Evolutionary conservation across 2,797 vertebrate genomes (phyloP).

Genomic region (Orestias chungarensis): DNA sequence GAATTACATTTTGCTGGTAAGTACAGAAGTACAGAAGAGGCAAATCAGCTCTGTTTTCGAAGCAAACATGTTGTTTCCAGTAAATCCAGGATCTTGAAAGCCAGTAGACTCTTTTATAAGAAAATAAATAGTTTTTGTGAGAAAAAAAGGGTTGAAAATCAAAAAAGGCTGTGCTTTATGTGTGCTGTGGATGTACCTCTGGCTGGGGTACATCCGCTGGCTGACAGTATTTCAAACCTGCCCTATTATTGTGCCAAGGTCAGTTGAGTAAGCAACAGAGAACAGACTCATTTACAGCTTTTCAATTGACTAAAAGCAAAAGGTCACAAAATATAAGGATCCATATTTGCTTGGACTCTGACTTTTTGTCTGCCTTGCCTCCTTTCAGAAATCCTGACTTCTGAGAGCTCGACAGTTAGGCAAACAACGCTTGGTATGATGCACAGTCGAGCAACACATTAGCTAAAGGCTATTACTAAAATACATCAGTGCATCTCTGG

Average conservation of each 20-base stretch:
- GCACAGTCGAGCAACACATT: conserved; percentile 22
- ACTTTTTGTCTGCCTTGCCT: not conserved
- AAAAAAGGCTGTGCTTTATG: conserved; percentile 30
- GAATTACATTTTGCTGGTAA: not conserved
- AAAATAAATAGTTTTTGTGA: conserved; percentile 18
- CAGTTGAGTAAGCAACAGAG: conserved; percentile 57
- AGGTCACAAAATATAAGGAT: conserved; percentile 21
- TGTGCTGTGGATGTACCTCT: conserved; percentile 48
- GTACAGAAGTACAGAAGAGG: not conserved
- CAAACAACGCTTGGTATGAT: conserved; percentile 14
- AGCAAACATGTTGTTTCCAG: not conserved
- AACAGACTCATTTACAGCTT: conserved; percentile 49
- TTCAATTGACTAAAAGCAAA: conserved; percentile 45
- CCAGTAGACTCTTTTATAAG: conserved; percentile 7
- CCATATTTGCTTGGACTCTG: conserved; percentile 4
- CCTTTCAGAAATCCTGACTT: conserved; percentile 6
- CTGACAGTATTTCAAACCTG: conserved; percentile 25
- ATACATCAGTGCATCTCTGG: conserved; percentile 15
- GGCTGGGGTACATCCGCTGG: conserved; percentile 13
- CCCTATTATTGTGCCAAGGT: conserved; percentile 63
- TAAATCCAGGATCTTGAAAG: conserved; percentile 1
- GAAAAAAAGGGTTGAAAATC: conserved; percentile 13
- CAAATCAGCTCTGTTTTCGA: conserved; percentile 15
- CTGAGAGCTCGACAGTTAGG: not conserved
- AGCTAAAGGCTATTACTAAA: conserved; percentile 29